A percentile compares a stretch with the other conserved stretches of the same genome.
Conservation (phyloP, 2,888 invertebrate species). For the Sarcophaga rosellei region DNA sequence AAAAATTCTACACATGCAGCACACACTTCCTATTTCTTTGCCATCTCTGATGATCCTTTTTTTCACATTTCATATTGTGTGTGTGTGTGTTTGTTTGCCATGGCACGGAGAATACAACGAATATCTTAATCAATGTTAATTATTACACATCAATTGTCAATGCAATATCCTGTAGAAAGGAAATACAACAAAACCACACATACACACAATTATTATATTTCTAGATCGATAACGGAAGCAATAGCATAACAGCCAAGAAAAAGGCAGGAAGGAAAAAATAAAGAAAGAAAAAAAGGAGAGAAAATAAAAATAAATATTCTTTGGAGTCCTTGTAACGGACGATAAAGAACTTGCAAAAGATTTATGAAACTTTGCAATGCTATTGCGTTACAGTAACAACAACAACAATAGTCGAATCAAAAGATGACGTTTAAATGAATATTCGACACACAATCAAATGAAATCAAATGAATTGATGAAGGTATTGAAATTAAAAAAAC, state of each 20-base stretch:
- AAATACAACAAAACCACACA: conserved; percentile 60
- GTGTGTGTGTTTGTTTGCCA: too few species aligned
- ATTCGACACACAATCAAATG: not conserved
- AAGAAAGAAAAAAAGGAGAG: not conserved
- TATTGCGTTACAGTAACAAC: conserved; percentile 41
- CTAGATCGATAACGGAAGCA: conserved; percentile 54
- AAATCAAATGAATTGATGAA: not conserved
- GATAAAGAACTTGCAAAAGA: conserved; percentile 16
- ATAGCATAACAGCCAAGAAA: conserved; percentile 18
- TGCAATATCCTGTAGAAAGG: conserved; percentile 60
- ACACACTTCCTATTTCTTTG: too few species aligned
- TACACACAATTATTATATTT: conserved; percentile 30
- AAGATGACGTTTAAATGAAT: conserved; percentile 46
- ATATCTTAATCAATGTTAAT: conserved; percentile 62
- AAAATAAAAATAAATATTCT: not conserved
- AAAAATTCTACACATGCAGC: too few species aligned
- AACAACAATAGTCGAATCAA: conserved; percentile 1
- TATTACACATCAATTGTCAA: conserved; percentile 65
- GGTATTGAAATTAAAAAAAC: not conserved
- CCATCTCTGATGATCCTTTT: too few species aligned
- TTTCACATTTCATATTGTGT: too few species aligned
- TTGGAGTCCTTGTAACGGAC: not conserved
- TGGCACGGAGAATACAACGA: not conserved
- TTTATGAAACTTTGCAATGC: conserved; percentile 57
- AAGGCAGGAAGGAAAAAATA: conserved; percentile 22